Base-by-base conservation (phyloP, 2,888 invertebrate species). In the Drosophila gaucha region DNA sequence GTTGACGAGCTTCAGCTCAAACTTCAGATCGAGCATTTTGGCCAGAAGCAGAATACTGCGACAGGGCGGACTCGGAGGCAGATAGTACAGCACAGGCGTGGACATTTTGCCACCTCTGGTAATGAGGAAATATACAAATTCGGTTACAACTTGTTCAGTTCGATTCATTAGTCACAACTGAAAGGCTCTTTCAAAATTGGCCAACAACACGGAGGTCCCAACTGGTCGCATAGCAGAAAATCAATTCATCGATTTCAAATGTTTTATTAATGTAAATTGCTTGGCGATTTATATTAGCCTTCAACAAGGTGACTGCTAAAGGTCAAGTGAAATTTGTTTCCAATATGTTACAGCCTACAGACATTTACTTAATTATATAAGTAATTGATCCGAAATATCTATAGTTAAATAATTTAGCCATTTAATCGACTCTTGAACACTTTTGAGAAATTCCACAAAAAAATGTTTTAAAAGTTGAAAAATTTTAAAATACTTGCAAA, bases 11-110 rank as follows among this genome's bases (percentile, higher is more conserved):
- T 94, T 94, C 52, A 94, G 86, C 85, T 94, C 94, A 38, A 94
- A 91, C 67, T 94, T 93, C 33, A 95, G 86, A 3, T 93, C 94
- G 28, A 95, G 87, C 78, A 93, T 93, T 86, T 93, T 93, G 14
- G 94, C 94, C 59, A 94, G 85, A 83, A 95, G 86, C 77, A 94
- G 88, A 35, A 94, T 93, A 26, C 93, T 90, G 35, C 95, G 92
- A 74, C 93, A 94, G 0, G 94, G 94, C 26, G 94, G 93, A 88
- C 94, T 94, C 28, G 92, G 91, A 0, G 93, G 92, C 38, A 93
- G 78, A 89, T 93, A 94, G 89, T 95, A 95, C 44, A 95, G 76
- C 10, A 89, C 86, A 20, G 91, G 91, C 64, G 88, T 80, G 12
- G 82, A 78, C 91, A 91, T 91, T 71, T 89, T 91, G 14, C 90